Evolutionary conservation across 2,888 invertebrate species (phyloP).

Genomic region (Epinotia brunnichana): DNA sequence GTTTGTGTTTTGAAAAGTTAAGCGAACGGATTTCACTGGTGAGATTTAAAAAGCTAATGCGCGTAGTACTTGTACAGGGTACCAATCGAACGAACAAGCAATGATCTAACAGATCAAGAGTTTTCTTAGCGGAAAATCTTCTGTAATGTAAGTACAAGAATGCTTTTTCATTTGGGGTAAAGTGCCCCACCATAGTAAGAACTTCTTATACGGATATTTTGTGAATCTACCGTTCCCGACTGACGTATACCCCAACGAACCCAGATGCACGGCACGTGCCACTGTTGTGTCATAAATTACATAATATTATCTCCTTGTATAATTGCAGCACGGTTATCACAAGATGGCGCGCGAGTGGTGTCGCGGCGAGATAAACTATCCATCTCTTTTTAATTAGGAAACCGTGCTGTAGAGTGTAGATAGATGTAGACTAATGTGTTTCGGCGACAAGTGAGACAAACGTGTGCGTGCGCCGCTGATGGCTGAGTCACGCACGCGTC

Average conservation of each 20-base stretch:
- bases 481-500: slow-evolving; percentile 34
- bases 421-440: background rate
- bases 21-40: background rate
- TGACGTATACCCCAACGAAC: background rate
- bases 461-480: slow-evolving; percentile 32
- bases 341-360: too few species aligned
- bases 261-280: background rate
- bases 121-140: too few species aligned
- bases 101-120: too few species aligned
- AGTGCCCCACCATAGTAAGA: too few species aligned
- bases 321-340: background rate
- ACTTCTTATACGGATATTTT: too few species aligned
- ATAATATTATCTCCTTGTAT: background rate
- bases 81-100: background rate
- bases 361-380: too few species aligned
- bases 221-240: background rate
- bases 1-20: slow-evolving; percentile 8
- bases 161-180: too few species aligned
- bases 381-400: too few species aligned
- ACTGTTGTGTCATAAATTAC: background rate
- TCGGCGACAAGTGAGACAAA: slow-evolving; percentile 12
- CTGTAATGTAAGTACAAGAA: too few species aligned
- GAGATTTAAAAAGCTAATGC: background rate
- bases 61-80: background rate
- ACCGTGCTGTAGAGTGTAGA: background rate